These are phyloP conservation scores for Drosophila ficusphila DNA, from an alignment of 1,140 invertebrate species.

Conservation along the genomic window DNA sequence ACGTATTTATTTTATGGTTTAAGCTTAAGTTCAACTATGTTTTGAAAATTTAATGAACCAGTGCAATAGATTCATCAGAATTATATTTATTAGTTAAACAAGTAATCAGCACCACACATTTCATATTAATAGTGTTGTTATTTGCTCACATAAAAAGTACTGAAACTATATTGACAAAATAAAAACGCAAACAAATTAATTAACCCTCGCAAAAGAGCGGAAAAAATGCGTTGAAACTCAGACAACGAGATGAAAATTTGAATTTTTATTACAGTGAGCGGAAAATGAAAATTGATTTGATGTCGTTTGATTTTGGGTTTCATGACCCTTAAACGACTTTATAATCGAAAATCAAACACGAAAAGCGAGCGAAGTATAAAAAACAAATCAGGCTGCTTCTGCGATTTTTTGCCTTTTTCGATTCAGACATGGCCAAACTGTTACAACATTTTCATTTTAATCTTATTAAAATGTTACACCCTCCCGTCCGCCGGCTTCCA, in stretches of 20 bases:
- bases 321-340: slow-evolving; percentile 46
- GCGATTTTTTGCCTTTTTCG: slow-evolving; percentile 3
- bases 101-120: slow-evolving; percentile 19
- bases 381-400: slow-evolving; percentile 36
- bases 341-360: slow-evolving; percentile 43
- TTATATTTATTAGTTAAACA: too few relatives aligned
- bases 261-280: slow-evolving; percentile 8
- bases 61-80: too few relatives aligned
- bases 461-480: slow-evolving; percentile 79
- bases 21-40: too few relatives aligned
- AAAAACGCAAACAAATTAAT: slow-evolving; percentile 22
- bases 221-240: slow-evolving; percentile 13
- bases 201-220: slow-evolving; percentile 6
- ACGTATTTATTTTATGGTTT: too few relatives aligned
- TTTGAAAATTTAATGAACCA: too few relatives aligned
- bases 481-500: slow-evolving; percentile 1
- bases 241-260: slow-evolving; percentile 8
- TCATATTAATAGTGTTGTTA: slow-evolving; percentile 26
- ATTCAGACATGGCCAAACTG: slow-evolving; percentile 46
- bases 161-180: slow-evolving; percentile 24
- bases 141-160: slow-evolving; percentile 7
- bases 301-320: slow-evolving; percentile 30
- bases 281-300: slow-evolving; percentile 33
- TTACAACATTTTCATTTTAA: slow-evolving; percentile 82
- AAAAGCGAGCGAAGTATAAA: slow-evolving; percentile 31